phyloP scores from a whole-genome alignment of 1,140 invertebrate genomes.

The Scaptomyza pallida region DNA sequence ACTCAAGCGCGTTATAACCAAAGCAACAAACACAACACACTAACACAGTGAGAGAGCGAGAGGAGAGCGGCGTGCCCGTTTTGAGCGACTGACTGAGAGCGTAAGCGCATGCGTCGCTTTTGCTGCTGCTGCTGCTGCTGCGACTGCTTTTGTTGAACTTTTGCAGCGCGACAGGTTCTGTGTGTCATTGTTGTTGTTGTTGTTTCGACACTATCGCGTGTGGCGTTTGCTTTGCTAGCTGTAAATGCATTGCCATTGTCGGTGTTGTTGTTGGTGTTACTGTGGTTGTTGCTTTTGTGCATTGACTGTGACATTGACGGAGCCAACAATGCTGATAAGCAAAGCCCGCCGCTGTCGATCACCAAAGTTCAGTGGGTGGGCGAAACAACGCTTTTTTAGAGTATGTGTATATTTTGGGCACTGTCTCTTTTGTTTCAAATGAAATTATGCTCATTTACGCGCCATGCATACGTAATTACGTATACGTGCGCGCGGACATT shows the following conservation, averaged over 20 bases:
- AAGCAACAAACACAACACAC: constrained; percentile 57
- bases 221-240: constrained; percentile 57
- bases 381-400: background rate
- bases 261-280: too few relatives aligned
- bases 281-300: constrained; percentile 61
- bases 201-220: constrained; percentile 64
- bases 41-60: constrained; percentile 32
- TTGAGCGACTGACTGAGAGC: constrained; percentile 46
- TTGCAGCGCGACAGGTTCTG: constrained; percentile 73
- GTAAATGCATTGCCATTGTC: constrained; percentile 59
- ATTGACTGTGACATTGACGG: constrained; percentile 78
- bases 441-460: constrained; percentile 72
- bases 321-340: constrained; percentile 23
- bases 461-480: constrained; percentile 69
- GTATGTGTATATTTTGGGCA: background rate
- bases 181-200: constrained; percentile 55
- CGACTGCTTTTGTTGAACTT: constrained; percentile 68
- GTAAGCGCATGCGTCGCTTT: constrained; percentile 64
- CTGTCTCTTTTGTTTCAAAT: constrained; percentile 23
- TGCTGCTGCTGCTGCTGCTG: constrained; percentile 11
- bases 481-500: background rate
- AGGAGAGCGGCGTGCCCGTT: constrained; percentile 36
- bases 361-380: constrained; percentile 16
- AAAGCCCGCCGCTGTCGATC: constrained; percentile 27
- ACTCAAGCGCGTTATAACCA: constrained; percentile 84